Evolutionary conservation across 2,113 vertebrate species (phyloP), one percentile per base, ranked within the genome.

Genomic region (Opisthocomus hoazin): DNA sequence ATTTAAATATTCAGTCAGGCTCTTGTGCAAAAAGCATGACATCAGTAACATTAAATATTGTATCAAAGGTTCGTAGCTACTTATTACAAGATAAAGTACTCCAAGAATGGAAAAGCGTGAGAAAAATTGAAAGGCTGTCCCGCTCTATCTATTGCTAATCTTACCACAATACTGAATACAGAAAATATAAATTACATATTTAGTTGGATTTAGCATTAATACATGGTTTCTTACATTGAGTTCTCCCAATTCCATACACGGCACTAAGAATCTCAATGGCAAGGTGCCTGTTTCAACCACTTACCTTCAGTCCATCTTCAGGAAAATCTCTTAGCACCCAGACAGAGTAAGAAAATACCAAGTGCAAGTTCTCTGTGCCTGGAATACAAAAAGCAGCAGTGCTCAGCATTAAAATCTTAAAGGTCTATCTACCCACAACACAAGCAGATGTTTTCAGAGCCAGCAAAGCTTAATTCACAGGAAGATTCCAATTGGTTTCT

Each of bases 241-340:
- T 46, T 91, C 34, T 51, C 56, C 15, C 17, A 91, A 14, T 37
- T 74, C 30, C 34, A 87, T 32, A 56, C 11, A 39, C 22, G 74
- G 13, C 18, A 75, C 10, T 82, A 71, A 78, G 26, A 56, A 87
- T 13, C 15, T 43, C 45, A 91, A 32, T 2, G 5, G 36, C 29
- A 88, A 87, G 34, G 53, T 24, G 41, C 8, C 24, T 34, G 6
- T 63, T 82, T 77, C 58, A 82, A 78, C 8, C 51, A 82, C 90
- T 92, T 91, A 99, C 99, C 98, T 99, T 99, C 78, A 99, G 96
- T 12, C 99, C 99, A 70, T 99, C 99, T 81, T 99, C 99, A 30
- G 99, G 98, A 91, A 98, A 99, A 69, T 98, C 99, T 97, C 99
- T 99, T 51, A 99, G 97, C 89, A 99, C 99, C 99, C 99, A 99